Base-by-base conservation (phyloP, 1,140 invertebrate species). In the Drosophila insularis region DNA sequence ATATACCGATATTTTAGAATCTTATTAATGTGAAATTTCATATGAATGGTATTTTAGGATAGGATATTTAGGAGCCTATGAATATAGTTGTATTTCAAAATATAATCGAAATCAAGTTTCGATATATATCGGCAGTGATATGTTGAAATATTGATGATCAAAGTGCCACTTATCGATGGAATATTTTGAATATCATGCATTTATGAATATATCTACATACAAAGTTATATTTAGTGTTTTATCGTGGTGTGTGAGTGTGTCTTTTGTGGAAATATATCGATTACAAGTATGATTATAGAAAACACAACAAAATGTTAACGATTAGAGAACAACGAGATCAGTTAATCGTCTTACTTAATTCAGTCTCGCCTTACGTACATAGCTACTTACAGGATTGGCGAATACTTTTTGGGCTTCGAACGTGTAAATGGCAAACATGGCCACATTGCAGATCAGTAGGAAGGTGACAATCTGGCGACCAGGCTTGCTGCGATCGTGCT, bases 401-500 rank as follows among this genome's bases (percentile, higher is more conserved):
- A 96, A 95, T 62, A 98, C 97, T 93, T 98, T 98, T 93, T 98
- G 97, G 71, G 97, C 97, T 93, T 99, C 98, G 92, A 99, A 98
- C 35, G 98, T 99, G 92, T 98, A 98, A 87, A 98, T 97, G 67
- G 98, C 95, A 96, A 97, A 98, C 96, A 98, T 97, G 71, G 97
- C 97, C 62, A 98, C 94, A 92, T 99, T 99, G 93, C 97, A 97
- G 89, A 99, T 97, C 14, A 99, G 94, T 50, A 99, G 93, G 93
- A 99, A 98, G 39, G 98, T 99, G 32, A 99, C 97, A 55, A 98
- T 95, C 92, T 99, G 98, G 63, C 98, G 95, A 1, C 98, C 98
- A 1, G 98, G 98, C 93, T 99, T 99, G 86, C 96, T 97, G 70
- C 97, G 95, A 87, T 98, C 97, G 81, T 98, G 97, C 92, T 98